Percentiles rank a stretch among this genome's conserved stretches.
phyloP scores from a whole-genome alignment of 2,113 vertebrate genomes.

The Bubo blakistoni region DNA sequence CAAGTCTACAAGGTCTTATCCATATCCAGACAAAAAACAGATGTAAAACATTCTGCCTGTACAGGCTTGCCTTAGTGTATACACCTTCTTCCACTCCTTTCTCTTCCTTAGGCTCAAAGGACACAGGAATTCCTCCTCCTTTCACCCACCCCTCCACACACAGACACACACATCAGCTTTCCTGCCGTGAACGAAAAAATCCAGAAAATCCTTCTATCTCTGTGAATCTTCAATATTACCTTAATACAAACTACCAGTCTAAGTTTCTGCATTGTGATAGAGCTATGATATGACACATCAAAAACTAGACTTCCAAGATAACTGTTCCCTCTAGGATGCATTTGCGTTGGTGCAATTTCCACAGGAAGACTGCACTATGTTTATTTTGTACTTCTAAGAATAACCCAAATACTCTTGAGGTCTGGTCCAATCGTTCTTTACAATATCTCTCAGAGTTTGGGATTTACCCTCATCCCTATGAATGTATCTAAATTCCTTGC shows the following conservation, averaged over 20 bases:
- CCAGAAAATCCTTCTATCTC: background rate
- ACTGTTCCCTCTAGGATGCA: background rate
- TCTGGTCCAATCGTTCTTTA: background rate
- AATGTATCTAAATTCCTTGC: background rate
- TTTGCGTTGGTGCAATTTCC: fast-evolving
- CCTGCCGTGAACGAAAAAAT: background rate
- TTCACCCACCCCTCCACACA: background rate
- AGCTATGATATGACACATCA: background rate
- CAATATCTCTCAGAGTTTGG: background rate
- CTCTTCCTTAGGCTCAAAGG: background rate
- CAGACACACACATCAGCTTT: fast-evolving
- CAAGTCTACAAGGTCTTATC: background rate
- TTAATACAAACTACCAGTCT: background rate
- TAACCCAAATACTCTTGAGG: background rate
- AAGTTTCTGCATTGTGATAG: background rate
- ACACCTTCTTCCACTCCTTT: background rate
- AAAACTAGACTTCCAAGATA: background rate
- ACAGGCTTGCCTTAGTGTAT: fast-evolving
- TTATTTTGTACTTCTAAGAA: background rate
- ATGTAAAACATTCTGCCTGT: background rate
- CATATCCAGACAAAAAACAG: background rate
- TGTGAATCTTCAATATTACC: background rate
- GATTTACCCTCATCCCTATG: background rate
- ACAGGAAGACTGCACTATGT: background rate
- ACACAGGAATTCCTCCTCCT: background rate